Conservation (phyloP, 1,140 invertebrate genomes). For the Scaptomyza pallida region DNA sequence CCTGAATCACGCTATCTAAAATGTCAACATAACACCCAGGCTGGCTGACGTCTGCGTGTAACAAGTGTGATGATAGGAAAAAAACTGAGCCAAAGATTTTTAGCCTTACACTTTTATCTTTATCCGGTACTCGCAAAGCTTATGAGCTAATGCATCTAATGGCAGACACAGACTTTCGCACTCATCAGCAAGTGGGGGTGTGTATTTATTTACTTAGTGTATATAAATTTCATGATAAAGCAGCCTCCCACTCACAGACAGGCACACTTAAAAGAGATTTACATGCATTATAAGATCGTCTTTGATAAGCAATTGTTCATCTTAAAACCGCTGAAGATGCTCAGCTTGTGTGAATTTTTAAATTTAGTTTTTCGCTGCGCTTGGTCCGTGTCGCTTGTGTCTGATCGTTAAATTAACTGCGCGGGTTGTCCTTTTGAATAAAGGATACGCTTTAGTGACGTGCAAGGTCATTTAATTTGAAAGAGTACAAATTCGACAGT, state of each 20-base stretch:
- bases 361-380: conserved; percentile 46
- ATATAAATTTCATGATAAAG: conserved; percentile 49
- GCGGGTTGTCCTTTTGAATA: conserved; percentile 24
- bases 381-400: conserved; percentile 39
- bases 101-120: not conserved
- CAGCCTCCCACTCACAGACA: conserved; percentile 31
- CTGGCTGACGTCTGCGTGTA: not conserved
- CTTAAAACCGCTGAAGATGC: conserved; percentile 26
- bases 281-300: conserved; percentile 59
- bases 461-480: conserved; percentile 9
- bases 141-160: conserved; percentile 2
- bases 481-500: not conserved
- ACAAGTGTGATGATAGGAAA: conserved; percentile 23
- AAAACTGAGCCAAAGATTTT: conserved; percentile 6
- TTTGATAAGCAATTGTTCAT: conserved; percentile 50
- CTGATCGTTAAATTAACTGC: conserved; percentile 19
- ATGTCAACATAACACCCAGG: conserved; percentile 8
- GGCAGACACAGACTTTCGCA: not conserved
- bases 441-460: conserved; percentile 21
- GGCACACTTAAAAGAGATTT: conserved; percentile 57
- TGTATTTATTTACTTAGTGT: conserved; percentile 16
- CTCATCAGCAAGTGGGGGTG: conserved; percentile 13
- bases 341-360: conserved; percentile 17
- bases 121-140: not conserved
- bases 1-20: not conserved